Evolutionary conservation across 2,797 vertebrate genomes (phyloP).

Genomic region (Oceanodroma leucorhoa): DNA sequence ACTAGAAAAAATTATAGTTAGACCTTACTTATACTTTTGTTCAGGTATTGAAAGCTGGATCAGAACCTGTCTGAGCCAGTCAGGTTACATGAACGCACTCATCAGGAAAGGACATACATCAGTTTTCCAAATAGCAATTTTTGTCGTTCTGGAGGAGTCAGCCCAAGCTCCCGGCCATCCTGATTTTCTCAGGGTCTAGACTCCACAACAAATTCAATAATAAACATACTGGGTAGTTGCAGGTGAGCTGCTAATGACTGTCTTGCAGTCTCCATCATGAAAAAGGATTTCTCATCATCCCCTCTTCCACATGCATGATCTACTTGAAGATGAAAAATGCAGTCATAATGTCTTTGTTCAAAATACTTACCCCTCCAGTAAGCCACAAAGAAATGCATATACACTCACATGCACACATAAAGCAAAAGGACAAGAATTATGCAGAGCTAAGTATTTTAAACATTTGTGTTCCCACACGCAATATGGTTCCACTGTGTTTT

Average conservation of each 20-base stretch:
- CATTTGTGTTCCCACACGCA: conserved; percentile 32
- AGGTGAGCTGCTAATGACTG: neutral
- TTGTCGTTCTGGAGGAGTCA: neutral
- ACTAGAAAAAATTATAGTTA: neutral
- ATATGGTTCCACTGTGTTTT: conserved; percentile 26
- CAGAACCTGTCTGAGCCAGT: neutral
- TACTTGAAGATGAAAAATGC: neutral
- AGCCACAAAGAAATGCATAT: neutral
- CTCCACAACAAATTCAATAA: neutral
- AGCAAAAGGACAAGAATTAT: neutral
- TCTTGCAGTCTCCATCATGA: neutral
- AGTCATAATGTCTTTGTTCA: neutral
- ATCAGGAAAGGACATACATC: neutral
- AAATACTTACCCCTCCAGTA: neutral
- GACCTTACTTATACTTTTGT: neutral
- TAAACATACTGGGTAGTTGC: neutral
- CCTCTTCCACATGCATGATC: neutral
- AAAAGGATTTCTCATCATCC: neutral
- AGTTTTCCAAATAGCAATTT: neutral
- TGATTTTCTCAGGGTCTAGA: neutral
- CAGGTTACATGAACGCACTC: neutral
- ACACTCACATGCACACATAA: neutral
- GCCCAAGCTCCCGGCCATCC: neutral
- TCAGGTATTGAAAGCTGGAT: neutral
- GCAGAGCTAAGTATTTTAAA: conserved; percentile 26